Percentiles rank a stretch among this genome's conserved stretches.
phyloP scores from a whole-genome alignment of 2,888 invertebrate genomes.

The Megastigmus dorsalis region DNA sequence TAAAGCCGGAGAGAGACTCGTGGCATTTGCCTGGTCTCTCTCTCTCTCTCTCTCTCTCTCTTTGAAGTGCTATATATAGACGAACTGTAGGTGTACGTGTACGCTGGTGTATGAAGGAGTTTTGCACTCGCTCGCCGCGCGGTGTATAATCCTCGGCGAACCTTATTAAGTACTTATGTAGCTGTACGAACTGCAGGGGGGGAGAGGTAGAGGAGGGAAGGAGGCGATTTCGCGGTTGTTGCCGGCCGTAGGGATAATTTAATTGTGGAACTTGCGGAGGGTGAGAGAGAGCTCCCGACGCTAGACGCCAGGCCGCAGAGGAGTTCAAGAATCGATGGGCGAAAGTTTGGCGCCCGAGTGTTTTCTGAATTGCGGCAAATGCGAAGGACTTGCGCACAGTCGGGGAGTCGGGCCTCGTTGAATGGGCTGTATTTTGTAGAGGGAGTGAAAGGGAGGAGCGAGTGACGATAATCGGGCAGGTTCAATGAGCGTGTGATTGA shows the following conservation, averaged over 20 bases:
- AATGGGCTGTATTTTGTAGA: slow-evolving; percentile 12
- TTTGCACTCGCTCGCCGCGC: background rate
- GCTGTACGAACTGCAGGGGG: background rate
- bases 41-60: background rate
- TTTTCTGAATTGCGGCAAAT: slow-evolving; percentile 50
- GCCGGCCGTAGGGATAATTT: slow-evolving; percentile 38
- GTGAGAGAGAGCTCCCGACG: too few relatives aligned
- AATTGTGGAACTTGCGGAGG: slow-evolving; percentile 38
- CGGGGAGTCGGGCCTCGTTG: too few relatives aligned
- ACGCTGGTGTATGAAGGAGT: background rate
- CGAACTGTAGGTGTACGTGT: background rate
- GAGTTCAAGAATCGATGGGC: slow-evolving; percentile 40
- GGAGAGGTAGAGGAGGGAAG: background rate
- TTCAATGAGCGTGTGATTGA: slow-evolving; percentile 56
- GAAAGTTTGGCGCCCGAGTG: slow-evolving; percentile 23
- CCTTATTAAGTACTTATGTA: slow-evolving; percentile 51
- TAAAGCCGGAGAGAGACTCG: slow-evolving; percentile 30
- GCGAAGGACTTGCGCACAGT: background rate
- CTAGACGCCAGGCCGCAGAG: too few relatives aligned
- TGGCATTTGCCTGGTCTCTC: slow-evolving; percentile 2
- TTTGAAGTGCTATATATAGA: too few relatives aligned
- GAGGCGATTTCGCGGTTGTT: slow-evolving; percentile 19
- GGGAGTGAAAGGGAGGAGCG: background rate
- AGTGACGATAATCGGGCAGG: slow-evolving; percentile 45
- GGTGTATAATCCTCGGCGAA: slow-evolving; percentile 21